Base-by-base conservation (phyloP, 2,888 invertebrate genomes). In the Conistra vaccinii region DNA sequence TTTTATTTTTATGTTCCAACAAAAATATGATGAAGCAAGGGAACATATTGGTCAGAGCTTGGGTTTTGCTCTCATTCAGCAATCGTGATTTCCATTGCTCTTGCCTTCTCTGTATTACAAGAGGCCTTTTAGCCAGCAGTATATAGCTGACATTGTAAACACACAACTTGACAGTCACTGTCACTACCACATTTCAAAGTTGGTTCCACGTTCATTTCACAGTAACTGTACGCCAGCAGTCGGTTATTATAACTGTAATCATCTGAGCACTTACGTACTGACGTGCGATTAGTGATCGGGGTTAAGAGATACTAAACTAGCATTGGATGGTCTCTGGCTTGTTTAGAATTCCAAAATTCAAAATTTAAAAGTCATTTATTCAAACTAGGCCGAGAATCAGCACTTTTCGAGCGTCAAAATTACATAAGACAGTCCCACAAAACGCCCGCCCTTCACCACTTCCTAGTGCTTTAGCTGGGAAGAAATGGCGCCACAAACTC, bases 161-260 rank as follows among this genome's bases (percentile, higher is more conserved):
- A 60, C n/a, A 26, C 42, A 67, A 62, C n/a, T 48, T 32, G 1
- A 29, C n/a, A 20, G 51, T 62, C 35, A 66, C 39, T 45, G 63
- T 71, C 67, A 70, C 57, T 35, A 32, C 51, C n/a, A 51, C 45
- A 51, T 61, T 57, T 62, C 62, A 60, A 66, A 73, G 68, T 73
- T 58, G 26, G 58, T 86, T 45, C 26, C 17, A 42, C 74, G 69
- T 72, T 76, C 72, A 71, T 77, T 77, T 72, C 82, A 72, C 83
- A 76, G 68, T 89, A 89, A 89, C 88, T 85, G 89, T 88, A 85
- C 17, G 70, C 17, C 45, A 72, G 76, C 76, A 66, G 61, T 77
- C 83, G 57, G 88, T 88, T 87, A 88, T 83, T 81, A 87, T 87
- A 87, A 87, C 87, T 79, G 87, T 87, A 68, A 74, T 83, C 73